phyloP scores from a whole-genome alignment of 2,888 invertebrate species.

The Apoda limacodes region DNA sequence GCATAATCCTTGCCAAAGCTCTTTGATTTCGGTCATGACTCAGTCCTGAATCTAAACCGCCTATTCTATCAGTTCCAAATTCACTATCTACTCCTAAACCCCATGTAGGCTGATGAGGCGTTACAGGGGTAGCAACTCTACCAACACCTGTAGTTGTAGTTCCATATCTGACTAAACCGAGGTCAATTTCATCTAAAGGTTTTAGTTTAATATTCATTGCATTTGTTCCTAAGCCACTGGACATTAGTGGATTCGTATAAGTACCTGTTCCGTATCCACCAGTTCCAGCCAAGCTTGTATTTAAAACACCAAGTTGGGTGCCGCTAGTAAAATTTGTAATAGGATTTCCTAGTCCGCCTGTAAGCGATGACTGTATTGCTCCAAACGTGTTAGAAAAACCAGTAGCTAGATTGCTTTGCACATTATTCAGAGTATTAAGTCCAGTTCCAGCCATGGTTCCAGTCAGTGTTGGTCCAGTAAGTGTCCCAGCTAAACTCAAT shows the following conservation, averaged over 20 bases:
- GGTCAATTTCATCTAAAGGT: slow-evolving; percentile 78
- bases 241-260: slow-evolving; percentile 75
- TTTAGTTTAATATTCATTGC: slow-evolving; percentile 76
- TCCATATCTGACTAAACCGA: slow-evolving; percentile 71
- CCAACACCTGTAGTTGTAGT: slow-evolving; percentile 51
- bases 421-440: slow-evolving; percentile 52
- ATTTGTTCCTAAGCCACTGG: slow-evolving; percentile 69
- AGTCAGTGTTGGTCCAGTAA: slow-evolving; percentile 57
- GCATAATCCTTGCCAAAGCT: slow-evolving; percentile 65
- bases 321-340: slow-evolving; percentile 50
- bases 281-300: slow-evolving; percentile 49
- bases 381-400: slow-evolving; percentile 52
- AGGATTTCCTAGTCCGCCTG: slow-evolving; percentile 53
- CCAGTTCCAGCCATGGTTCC: slow-evolving; percentile 62
- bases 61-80: slow-evolving; percentile 70
- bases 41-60: slow-evolving; percentile 65
- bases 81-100: slow-evolving; percentile 72
- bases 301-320: slow-evolving; percentile 50
- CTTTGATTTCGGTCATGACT: slow-evolving; percentile 71
- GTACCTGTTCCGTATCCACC: slow-evolving; percentile 60
- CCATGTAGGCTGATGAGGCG: slow-evolving; percentile 71
- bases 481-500: slow-evolving; percentile 49
- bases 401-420: slow-evolving; percentile 52
- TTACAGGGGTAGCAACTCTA: slow-evolving; percentile 73
- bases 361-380: slow-evolving; percentile 52